These are phyloP conservation scores for Eulemur rubriventer DNA, from an alignment of 2,797 vertebrate genomes.

Conservation along the genomic window DNA sequence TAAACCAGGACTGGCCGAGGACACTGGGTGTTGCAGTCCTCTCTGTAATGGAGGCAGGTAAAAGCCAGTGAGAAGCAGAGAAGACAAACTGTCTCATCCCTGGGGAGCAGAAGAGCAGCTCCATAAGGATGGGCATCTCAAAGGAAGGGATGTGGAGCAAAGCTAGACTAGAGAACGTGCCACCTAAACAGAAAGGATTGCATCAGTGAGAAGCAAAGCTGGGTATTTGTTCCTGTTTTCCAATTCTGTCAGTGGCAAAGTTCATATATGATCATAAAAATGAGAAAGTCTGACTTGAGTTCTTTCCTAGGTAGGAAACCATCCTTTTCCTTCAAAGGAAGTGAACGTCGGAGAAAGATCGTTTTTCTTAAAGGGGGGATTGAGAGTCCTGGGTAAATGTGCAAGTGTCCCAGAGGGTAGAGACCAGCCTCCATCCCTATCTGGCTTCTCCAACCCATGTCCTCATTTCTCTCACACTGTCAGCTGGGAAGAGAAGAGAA, in stretches of 20 bases:
- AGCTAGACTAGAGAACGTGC: not conserved
- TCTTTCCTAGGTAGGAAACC: not conserved
- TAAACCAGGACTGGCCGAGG: not conserved
- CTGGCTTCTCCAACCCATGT: not conserved
- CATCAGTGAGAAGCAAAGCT: not conserved
- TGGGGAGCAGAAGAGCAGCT: not conserved
- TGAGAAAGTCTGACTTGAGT: not conserved
- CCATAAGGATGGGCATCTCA: not conserved
- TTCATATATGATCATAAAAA: not conserved
- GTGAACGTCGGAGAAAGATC: not conserved
- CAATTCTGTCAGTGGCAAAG: not conserved
- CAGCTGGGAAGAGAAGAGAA: not conserved
- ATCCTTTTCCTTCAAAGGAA: not conserved
- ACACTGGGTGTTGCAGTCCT: not conserved
- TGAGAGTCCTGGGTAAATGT: not conserved
- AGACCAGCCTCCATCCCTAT: not conserved
- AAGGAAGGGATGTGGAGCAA: not conserved
- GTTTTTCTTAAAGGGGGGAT: not conserved
- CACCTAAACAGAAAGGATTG: not conserved
- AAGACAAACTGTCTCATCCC: not conserved
- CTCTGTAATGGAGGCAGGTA: too few species aligned
- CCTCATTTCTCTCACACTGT: not conserved
- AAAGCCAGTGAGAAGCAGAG: not conserved
- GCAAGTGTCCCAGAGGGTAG: not conserved
- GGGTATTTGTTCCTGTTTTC: not conserved